Base-by-base conservation (phyloP, 2,888 invertebrate species). In the Hedychridium roseum region DNA sequence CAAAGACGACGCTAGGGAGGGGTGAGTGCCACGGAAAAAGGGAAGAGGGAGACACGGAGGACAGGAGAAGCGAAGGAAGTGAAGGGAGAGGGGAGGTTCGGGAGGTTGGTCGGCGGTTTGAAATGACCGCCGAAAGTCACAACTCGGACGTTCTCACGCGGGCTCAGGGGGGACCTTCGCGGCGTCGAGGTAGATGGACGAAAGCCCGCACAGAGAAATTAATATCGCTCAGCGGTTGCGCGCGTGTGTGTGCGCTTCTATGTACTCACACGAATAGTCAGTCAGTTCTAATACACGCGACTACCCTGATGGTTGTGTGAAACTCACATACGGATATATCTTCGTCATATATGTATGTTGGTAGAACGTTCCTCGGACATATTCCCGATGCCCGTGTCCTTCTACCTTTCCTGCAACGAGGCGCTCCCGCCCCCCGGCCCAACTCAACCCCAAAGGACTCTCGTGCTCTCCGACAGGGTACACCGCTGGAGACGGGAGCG, bases 311-410 rank as follows among this genome's bases (percentile, higher is more conserved):
- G 5, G 9, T 9, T 23, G 9, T 23, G 23, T 23, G 9, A 6
- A 5, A 23, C 5, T 23, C 5, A 9, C 20, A 42, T 16, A 18
- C 30, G 31, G 27, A 26, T 44, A 32, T 35, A 28, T 17, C 17
- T 35, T 31, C 16, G 39, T 31, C 9, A 9, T 23, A 23, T 23
- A 23, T 23, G 23, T 23, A 23, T 28, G 26, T n/a, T n/a, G n/a
- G 56, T 57, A 65, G 56, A 57, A 63, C 57, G 62, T 59, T 67
- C 54, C 68, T 69, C 69, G 70, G 67, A 71, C 69, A 69, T 70
- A 70, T 70, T 71, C 67, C 71, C 70, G 68, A 66, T 67, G 70
- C 66, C 63, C 67, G 60, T 70, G 73, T 69, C 68, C 68, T 71
- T 70, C 69, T 68, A 68, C 66, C 68, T 69, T 61, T 59, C 55